Percentiles rank a stretch among this genome's conserved stretches.
Conservation (phyloP, 2,113 vertebrate genomes). For the Gallinago paraguaiae region DNA sequence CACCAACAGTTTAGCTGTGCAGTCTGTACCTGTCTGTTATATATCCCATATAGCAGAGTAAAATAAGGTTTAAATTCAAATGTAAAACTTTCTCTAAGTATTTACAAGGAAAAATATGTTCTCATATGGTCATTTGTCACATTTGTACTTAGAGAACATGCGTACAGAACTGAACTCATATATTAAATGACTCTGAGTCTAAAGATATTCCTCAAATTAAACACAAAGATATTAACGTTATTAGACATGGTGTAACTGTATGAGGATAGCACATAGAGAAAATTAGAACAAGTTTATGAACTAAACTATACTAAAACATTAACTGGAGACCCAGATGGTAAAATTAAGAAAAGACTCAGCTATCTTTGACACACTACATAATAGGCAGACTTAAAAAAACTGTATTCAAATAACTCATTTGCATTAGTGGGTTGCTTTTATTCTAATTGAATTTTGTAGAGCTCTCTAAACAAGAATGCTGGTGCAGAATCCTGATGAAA, state of each 20-base stretch:
- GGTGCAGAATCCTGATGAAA: constrained; percentile 42
- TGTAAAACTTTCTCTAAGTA: background rate
- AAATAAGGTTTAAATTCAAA: background rate
- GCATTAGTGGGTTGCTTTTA: constrained; percentile 14
- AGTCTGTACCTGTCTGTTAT: background rate
- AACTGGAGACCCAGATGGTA: background rate
- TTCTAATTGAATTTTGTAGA: constrained; percentile 36
- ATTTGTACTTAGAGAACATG: background rate
- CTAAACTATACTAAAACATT: background rate
- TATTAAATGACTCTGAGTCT: background rate
- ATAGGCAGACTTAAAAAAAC: background rate
- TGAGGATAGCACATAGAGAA: background rate
- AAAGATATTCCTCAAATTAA: background rate
- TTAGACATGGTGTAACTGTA: background rate
- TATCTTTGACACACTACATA: background rate
- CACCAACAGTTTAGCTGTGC: background rate
- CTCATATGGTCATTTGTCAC: background rate
- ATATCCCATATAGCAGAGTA: background rate
- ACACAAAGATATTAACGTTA: background rate
- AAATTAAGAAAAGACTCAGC: background rate
- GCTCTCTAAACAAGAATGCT: constrained; percentile 37
- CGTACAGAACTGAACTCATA: background rate
- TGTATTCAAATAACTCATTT: constrained; percentile 38
- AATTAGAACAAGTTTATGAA: background rate
- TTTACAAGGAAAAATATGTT: background rate